Percentiles rank a stretch among this genome's conserved stretches.
These are phyloP conservation scores for Masnerella sp. DNA, from an alignment of 2,888 invertebrate genomes.

Conservation along the genomic window DNA sequence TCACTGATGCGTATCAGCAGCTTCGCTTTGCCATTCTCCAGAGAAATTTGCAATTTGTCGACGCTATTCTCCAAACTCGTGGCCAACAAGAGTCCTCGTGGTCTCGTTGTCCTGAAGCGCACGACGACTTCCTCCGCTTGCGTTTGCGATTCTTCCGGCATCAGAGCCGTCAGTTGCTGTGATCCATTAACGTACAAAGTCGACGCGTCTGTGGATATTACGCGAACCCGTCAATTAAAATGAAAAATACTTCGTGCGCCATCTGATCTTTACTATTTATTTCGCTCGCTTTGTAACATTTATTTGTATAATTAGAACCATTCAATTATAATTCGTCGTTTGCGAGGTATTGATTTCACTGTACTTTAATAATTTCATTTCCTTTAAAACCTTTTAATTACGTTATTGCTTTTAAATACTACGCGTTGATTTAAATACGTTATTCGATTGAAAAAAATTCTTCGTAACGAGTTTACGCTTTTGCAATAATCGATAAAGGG, in stretches of 20 bases:
- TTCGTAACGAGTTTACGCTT: background rate
- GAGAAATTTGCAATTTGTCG: conserved; percentile 90
- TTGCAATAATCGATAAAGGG: background rate
- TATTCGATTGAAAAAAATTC: background rate
- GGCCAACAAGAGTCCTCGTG: conserved; percentile 87
- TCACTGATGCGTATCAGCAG: conserved; percentile 90
- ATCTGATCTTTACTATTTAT: background rate
- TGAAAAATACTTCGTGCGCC: conserved; percentile 7
- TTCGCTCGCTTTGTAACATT: background rate
- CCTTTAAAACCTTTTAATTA: conserved; percentile 10
- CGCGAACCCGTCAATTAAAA: conserved; percentile 42
- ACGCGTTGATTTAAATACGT: background rate
- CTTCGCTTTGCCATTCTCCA: conserved; percentile 90
- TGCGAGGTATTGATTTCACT: background rate
- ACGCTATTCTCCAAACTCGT: conserved; percentile 88
- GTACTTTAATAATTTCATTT: background rate
- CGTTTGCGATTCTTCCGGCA: conserved; percentile 86
- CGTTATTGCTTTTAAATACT: conserved; percentile 4
- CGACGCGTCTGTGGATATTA: conserved; percentile 83
- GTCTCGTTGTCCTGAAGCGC: conserved; percentile 89
- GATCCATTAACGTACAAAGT: conserved; percentile 93
- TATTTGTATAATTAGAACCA: background rate
- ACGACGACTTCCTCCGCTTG: conserved; percentile 94
- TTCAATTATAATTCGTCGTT: conserved; percentile 5
- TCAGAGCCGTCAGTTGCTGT: conserved; percentile 88